Evolutionary conservation across 2,888 invertebrate genomes (phyloP).

Genomic region (Eupeodes luniger): DNA sequence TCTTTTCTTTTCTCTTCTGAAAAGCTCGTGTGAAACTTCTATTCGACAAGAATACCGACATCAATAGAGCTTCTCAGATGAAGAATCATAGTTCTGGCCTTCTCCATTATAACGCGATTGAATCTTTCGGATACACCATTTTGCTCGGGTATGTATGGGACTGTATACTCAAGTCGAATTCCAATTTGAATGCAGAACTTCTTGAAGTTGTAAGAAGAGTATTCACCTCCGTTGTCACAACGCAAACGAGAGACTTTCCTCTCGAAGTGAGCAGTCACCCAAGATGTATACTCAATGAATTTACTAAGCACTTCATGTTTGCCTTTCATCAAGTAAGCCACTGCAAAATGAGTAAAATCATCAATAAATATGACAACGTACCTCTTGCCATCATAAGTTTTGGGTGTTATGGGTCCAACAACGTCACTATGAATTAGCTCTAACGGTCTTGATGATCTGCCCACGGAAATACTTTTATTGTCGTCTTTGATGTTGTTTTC

Average conservation of each 20-base stretch:
- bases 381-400: background rate
- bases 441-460: background rate
- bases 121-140: constrained; percentile 11
- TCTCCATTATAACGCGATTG: too few species aligned
- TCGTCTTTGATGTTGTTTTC: background rate
- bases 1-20: too few species aligned
- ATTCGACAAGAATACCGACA: too few species aligned
- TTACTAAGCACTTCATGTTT: background rate
- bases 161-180: constrained; percentile 3
- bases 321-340: constrained; percentile 8
- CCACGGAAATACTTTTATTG: background rate
- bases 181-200: background rate
- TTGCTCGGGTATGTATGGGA: background rate
- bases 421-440: constrained; percentile 10
- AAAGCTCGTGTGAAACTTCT: too few species aligned
- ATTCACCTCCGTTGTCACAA: constrained; percentile 9
- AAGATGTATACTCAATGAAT: too few species aligned
- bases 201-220: background rate
- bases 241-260: constrained; percentile 23
- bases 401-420: background rate
- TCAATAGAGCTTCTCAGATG: too few species aligned
- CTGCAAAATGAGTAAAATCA: constrained; percentile 17
- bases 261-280: background rate
- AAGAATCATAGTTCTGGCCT: too few species aligned
- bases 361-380: background rate